These are phyloP conservation scores for Neoascia interrupta DNA, from an alignment of 2,888 invertebrate genomes.

Conservation along the genomic window DNA sequence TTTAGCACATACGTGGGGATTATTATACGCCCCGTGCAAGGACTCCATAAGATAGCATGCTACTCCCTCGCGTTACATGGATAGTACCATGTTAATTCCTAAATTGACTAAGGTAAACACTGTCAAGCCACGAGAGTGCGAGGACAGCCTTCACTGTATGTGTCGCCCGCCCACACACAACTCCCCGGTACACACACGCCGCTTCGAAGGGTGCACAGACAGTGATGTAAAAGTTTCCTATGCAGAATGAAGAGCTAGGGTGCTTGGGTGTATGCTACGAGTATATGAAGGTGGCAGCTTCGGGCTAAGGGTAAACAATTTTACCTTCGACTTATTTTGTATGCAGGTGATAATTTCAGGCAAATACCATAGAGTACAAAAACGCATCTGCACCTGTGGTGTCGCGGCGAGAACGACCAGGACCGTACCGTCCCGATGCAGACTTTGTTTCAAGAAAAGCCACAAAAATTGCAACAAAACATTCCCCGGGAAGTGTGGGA, in stretches of 20 bases:
- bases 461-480: constrained; percentile 65
- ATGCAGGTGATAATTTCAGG: constrained; percentile 63
- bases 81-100: constrained; percentile 54
- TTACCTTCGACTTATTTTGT: constrained; percentile 59
- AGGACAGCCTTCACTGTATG: background rate
- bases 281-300: constrained; percentile 30
- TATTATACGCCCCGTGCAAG: background rate
- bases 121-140: constrained; percentile 38
- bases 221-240: constrained; percentile 18
- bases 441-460: constrained; percentile 53
- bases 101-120: constrained; percentile 65
- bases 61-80: constrained; percentile 6
- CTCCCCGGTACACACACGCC: no score
- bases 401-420: background rate
- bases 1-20: constrained; percentile 47
- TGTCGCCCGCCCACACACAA: constrained; percentile 15
- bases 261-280: background rate
- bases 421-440: constrained; percentile 26
- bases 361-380: constrained; percentile 33
- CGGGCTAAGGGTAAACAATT: constrained; percentile 57
- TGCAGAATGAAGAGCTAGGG: constrained; percentile 9
- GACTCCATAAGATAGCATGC: background rate
- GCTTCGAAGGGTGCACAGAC: no score
- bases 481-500: no score
- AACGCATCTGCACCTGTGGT: constrained; percentile 41